Evolutionary conservation across 2,888 invertebrate species (phyloP), one percentile per base, ranked within the genome.

Genomic region (Yponomeuta plumbellus): DNA sequence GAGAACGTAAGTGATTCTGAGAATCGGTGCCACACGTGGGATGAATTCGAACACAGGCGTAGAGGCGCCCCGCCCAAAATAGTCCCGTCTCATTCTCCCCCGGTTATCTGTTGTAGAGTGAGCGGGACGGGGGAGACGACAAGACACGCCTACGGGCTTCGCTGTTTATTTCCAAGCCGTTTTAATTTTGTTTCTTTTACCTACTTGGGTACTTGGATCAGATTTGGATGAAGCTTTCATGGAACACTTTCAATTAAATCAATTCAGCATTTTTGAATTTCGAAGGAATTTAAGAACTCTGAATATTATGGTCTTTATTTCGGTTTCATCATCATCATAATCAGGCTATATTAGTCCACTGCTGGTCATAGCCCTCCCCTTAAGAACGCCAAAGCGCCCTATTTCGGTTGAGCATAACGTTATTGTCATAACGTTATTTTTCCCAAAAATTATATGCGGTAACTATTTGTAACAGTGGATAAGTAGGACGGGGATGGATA

Each of bases 1-100:
- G 13, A 17, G 22, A 21, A 65, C 74, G 72, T 69, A 70, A 75
- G 74, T 72, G 73, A 74, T 72, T 75, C 6, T 11, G 75, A 75
- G 71, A 70, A 22, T 59, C 23, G 59, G 22, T 13, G 23, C 59
- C 21, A 11, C 23, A 59, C 21, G 59, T 17, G 17, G 44, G 44
- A 52, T 52, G 44, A 52, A 52, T 52, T 52, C 44, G 44, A 52
- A 13, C 44, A 52, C 44, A 52, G 61, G 61, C 21, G 23, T 23
- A 34, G 23, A 11, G 34, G 13, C 17, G 61, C 23, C 21, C 21
- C 61, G 61, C 26, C 61, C 26, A 26, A 34, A 26, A 61, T 61
- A 61, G 26, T 34, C 6, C 22, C 34, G 34, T 26, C 17, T n/a
- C 61, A 10, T 61, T 39, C 34, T 17, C 5, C 13, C 23, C 26